Conservation (phyloP, 2,113 vertebrate species). For the Eubucco bourcierii region DNA sequence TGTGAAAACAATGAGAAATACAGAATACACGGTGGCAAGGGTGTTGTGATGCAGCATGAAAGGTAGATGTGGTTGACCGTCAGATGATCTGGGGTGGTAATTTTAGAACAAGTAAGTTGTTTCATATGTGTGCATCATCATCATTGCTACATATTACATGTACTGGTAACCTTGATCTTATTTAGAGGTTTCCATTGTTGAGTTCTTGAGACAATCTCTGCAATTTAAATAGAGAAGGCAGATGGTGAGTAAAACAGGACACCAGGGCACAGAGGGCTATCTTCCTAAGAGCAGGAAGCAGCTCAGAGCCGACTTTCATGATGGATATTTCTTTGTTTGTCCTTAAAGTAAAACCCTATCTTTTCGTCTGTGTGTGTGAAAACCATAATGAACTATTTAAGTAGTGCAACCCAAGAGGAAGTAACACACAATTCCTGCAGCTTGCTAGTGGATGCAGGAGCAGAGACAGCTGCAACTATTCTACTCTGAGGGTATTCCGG, state of each 20-base stretch:
- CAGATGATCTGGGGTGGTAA: not conserved
- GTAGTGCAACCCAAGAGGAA: not conserved
- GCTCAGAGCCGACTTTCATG: not conserved
- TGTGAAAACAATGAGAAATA: not conserved
- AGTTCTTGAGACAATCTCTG: not conserved
- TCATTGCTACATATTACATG: not conserved
- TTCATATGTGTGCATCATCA: not conserved
- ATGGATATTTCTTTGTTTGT: not conserved
- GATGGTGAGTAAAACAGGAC: not conserved
- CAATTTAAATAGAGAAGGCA: not conserved
- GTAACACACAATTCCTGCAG: not conserved
- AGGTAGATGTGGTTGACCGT: not conserved
- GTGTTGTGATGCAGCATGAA: not conserved
- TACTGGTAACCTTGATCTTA: not conserved
- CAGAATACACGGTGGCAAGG: not conserved
- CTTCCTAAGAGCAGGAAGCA: not conserved
- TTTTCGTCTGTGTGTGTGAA: not conserved
- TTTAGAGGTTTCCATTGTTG: constrained; percentile 15
- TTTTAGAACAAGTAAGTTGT: not conserved
- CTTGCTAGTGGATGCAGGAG: not conserved
- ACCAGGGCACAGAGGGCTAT: not conserved
- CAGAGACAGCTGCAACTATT: not conserved
- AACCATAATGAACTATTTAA: not conserved
- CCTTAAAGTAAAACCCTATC: not conserved
- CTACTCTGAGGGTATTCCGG: not conserved